Percentiles rank a stretch among this genome's conserved stretches.
These are phyloP conservation scores for Nasonia longicornis DNA, from an alignment of 1,140 invertebrate species.

Conservation along the genomic window DNA sequence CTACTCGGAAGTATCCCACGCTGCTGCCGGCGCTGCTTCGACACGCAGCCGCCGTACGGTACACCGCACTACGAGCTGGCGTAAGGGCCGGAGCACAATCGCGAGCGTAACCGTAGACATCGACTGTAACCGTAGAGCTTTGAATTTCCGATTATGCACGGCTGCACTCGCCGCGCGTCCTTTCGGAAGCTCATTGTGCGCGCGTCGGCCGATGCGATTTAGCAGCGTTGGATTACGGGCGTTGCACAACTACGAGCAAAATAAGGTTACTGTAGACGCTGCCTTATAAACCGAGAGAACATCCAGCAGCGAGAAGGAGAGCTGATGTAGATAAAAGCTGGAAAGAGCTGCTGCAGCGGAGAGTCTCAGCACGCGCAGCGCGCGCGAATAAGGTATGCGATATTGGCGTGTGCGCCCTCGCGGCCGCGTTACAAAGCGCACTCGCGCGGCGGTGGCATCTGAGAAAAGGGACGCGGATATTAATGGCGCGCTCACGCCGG, in stretches of 20 bases:
- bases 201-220: background rate
- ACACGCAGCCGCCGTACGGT: background rate
- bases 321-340: constrained; percentile 18
- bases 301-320: background rate
- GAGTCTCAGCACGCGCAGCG: background rate
- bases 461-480: constrained; percentile 52
- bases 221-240: background rate
- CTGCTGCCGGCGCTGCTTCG: background rate
- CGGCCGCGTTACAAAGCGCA: background rate
- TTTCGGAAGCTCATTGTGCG: background rate
- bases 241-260: background rate
- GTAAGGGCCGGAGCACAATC: background rate
- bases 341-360: background rate
- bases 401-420: constrained; percentile 2
- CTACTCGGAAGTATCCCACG: constrained; percentile 26
- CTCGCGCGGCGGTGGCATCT: constrained; percentile 35
- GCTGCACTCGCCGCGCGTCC: background rate
- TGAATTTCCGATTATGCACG: background rate
- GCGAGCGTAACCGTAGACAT: background rate
- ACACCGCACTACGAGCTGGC: too few relatives aligned
- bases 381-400: background rate
- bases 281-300: too few relatives aligned
- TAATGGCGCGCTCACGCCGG: constrained; percentile 53
- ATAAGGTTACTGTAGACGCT: background rate
- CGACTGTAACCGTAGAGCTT: background rate